These are phyloP conservation scores for Sorex maritimensis DNA, from an alignment of 2,797 vertebrate genomes.

Conservation along the genomic window DNA sequence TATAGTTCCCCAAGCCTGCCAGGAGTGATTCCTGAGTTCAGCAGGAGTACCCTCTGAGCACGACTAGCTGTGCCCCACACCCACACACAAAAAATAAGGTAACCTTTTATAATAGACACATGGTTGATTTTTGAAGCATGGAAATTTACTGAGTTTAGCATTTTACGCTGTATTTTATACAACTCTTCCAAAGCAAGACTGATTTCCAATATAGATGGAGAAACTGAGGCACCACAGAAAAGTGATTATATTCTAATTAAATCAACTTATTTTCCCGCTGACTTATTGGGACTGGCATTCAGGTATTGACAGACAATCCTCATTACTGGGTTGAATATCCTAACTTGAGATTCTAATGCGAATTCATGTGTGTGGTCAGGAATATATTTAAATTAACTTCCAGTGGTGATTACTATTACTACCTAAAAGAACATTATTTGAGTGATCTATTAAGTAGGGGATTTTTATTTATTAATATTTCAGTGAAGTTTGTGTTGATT, in stretches of 20 bases:
- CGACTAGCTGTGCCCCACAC: too few species aligned
- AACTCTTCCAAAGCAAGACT: conserved; percentile 57
- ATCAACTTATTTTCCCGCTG: not conserved
- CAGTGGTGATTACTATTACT: conserved; percentile 32
- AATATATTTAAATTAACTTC: conserved; percentile 52
- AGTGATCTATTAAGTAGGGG: conserved; percentile 51
- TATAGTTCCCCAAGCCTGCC: too few species aligned
- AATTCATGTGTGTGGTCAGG: conserved; percentile 31
- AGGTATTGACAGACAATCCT: conserved; percentile 1
- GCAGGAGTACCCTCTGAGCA: too few species aligned
- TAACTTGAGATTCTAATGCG: not conserved
- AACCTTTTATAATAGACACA: conserved; percentile 63
- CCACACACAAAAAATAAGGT: conserved; percentile 62
- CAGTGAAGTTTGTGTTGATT: conserved; percentile 65
- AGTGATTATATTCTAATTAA: conserved; percentile 25
- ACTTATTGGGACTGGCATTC: conserved; percentile 20
- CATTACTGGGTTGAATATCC: conserved; percentile 28
- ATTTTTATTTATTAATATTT: conserved; percentile 77
- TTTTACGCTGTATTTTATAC: conserved; percentile 53
- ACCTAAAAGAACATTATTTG: conserved; percentile 30
- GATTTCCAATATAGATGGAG: conserved; percentile 54
- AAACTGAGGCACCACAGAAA: conserved; percentile 51
- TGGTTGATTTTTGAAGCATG: conserved; percentile 47
- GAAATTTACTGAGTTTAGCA: conserved; percentile 65
- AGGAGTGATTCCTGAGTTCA: too few species aligned